A percentile compares a stretch with the other conserved stretches of the same genome.
Evolutionary conservation across 1,140 invertebrate species (phyloP).

Genomic region (Teleogryllus occipitalis): DNA sequence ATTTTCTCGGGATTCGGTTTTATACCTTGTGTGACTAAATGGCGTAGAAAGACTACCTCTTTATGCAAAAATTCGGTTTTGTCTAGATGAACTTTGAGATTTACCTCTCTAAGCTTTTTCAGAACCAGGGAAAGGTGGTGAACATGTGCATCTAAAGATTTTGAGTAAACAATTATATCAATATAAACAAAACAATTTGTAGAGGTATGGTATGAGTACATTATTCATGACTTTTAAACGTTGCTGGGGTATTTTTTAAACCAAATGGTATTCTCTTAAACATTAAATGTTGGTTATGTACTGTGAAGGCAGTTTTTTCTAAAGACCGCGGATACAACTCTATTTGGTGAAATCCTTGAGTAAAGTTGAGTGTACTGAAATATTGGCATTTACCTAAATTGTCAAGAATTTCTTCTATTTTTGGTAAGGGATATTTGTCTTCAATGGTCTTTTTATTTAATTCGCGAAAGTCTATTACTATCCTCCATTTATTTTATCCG

Average conservation of each 20-base stretch:
- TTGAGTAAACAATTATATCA: no score
- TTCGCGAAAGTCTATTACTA: background rate
- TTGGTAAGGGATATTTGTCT: no score
- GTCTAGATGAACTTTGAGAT: background rate
- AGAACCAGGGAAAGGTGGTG: background rate
- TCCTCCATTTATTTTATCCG: constrained; percentile 12
- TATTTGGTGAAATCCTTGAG: constrained; percentile 36
- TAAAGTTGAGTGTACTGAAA: no score
- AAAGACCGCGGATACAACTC: constrained; percentile 25
- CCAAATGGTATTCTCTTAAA: no score
- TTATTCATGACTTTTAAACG: no score
- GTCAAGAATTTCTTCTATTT: no score
- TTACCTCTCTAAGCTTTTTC: background rate
- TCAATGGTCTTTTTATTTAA: no score
- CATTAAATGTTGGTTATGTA: no score
- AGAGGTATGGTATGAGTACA: no score
- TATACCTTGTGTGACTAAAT: constrained; percentile 27
- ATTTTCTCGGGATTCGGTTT: constrained; percentile 33
- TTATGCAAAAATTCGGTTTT: constrained; percentile 31
- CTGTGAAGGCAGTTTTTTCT: constrained; percentile 32
- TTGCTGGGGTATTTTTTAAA: no score
- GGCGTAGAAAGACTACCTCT: constrained; percentile 33
- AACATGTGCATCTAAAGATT: background rate
- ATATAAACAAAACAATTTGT: no score
- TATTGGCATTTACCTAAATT: no score